Conservation (phyloP, 2,113 vertebrate species). For the Pachyramphus minor region DNA sequence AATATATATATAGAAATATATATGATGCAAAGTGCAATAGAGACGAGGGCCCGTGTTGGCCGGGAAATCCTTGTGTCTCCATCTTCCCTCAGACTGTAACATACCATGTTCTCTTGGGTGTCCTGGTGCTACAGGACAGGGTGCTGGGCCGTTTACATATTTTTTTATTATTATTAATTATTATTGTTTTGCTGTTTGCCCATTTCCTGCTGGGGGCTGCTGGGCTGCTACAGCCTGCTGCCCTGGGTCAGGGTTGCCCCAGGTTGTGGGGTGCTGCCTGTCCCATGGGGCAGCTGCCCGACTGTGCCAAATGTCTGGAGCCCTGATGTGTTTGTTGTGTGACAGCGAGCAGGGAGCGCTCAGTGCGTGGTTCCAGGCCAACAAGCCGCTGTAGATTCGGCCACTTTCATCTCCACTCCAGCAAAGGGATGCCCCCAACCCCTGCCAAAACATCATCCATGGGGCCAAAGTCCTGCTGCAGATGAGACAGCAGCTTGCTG, state of each 20-base stretch:
- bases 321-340: not conserved
- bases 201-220: not conserved
- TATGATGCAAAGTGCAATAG: slow-evolving; percentile 70
- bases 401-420: not conserved
- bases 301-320: slow-evolving; percentile 40
- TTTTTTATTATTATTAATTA: not conserved
- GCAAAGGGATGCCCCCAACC: not conserved
- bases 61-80: slow-evolving; percentile 52
- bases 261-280: not conserved
- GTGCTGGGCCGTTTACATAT: slow-evolving; percentile 19
- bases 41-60: not conserved
- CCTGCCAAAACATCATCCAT: not conserved
- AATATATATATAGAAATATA: slow-evolving; percentile 49
- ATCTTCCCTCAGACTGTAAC: slow-evolving; percentile 30
- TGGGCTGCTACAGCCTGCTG: not conserved
- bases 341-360: fast-evolving
- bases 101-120: slow-evolving; percentile 4
- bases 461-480: fast-evolving
- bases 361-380: not conserved
- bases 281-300: not conserved
- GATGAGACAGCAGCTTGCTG: fast-evolving
- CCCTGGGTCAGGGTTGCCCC: not conserved
- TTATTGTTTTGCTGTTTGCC: not conserved
- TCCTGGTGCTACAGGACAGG: slow-evolving; percentile 5
- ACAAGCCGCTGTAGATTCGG: fast-evolving